Evolutionary conservation across 2,797 vertebrate species (phyloP).

Genomic region (Botia almorhae): DNA sequence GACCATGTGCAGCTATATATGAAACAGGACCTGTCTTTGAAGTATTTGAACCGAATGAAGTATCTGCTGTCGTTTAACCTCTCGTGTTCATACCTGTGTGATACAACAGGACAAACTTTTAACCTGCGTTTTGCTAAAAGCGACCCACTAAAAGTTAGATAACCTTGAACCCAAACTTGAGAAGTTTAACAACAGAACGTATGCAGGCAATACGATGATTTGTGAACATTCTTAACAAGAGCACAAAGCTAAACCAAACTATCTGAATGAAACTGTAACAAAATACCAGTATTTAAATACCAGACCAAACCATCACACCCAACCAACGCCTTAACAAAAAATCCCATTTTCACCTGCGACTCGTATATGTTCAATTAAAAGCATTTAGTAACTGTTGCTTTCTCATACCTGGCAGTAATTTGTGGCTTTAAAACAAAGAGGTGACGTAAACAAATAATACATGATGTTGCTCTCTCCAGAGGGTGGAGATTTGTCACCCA

Average conservation of each 20-base stretch:
- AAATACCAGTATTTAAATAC: background rate
- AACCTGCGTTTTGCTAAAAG: constrained; percentile 23
- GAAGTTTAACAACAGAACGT: constrained; percentile 4
- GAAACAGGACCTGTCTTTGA: constrained; percentile 17
- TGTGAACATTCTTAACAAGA: too few species aligned
- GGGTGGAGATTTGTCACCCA: background rate
- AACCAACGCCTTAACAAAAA: background rate
- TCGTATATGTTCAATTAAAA: background rate
- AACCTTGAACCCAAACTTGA: background rate
- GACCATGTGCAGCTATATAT: constrained; percentile 11
- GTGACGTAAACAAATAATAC: background rate
- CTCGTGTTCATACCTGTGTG: background rate
- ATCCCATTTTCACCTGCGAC: background rate
- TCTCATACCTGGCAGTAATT: background rate
- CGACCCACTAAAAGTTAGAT: background rate
- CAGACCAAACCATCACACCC: background rate
- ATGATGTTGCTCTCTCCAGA: background rate
- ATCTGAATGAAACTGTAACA: background rate
- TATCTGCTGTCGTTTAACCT: constrained; percentile 28
- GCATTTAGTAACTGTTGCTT: background rate
- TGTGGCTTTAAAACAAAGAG: background rate
- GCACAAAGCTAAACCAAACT: background rate
- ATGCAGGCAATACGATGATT: background rate
- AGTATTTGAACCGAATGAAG: constrained; percentile 24
- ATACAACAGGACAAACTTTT: constrained; percentile 5